phyloP scores from a whole-genome alignment of 2,113 vertebrate genomes.

The Abramis brama region DNA sequence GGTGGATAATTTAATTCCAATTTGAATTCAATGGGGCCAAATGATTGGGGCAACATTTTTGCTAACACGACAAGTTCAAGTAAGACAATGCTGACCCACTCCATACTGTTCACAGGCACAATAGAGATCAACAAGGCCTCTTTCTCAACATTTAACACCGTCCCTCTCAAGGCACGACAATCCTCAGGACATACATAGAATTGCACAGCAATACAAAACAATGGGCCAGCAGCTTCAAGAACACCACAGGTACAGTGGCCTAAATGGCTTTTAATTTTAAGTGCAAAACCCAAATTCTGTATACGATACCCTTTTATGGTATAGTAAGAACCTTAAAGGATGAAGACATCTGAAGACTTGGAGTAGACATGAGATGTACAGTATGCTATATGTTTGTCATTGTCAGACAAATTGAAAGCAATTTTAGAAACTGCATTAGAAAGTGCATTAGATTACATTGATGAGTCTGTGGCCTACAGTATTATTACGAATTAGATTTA shows the following conservation, averaged over 20 bases:
- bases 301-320: constrained; percentile 25
- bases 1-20: constrained; percentile 9
- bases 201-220: constrained; percentile 25
- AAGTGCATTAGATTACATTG: constrained; percentile 22
- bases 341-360: background rate
- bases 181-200: constrained; percentile 23
- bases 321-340: constrained; percentile 18
- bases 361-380: background rate
- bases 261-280: constrained; percentile 51
- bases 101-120: constrained; percentile 36
- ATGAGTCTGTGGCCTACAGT: constrained; percentile 14
- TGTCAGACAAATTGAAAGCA: background rate
- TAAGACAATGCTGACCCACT: constrained; percentile 39
- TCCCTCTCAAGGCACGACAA: constrained; percentile 47
- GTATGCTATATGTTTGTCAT: background rate
- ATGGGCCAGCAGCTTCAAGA: constrained; percentile 37
- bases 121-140: constrained; percentile 48
- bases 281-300: constrained; percentile 48
- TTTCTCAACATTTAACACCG: constrained; percentile 13
- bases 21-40: background rate
- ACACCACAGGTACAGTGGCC: background rate
- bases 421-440: constrained; percentile 15
- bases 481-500: constrained; percentile 1
- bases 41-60: constrained; percentile 13
- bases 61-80: constrained; percentile 34